Base-by-base conservation (phyloP, 64 coral and sea anemone genomes). In the Montipora cactus region DNA sequence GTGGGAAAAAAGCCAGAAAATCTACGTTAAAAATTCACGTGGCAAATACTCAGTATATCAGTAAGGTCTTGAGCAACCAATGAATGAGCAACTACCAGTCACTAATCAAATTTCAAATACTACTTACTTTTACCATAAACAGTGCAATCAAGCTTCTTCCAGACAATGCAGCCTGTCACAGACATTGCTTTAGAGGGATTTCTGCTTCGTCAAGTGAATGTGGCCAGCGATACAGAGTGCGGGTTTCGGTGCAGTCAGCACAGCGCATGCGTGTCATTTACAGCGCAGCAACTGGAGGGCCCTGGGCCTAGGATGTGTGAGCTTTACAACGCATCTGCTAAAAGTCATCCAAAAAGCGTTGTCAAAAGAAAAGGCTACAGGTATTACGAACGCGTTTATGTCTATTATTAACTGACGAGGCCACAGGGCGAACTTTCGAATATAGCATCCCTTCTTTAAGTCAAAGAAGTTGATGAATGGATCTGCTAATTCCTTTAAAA, bases 171-270 rank as follows among this genome's bases (percentile, higher is more conserved):
- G 10, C 22, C 62, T 19, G 8, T 7, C n/a, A 22, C n/a, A 72
- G 82, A 86, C 44, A 86, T 86, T 21, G 62, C 66, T 9, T 22
- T 86, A 50, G 16, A 9, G 25, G 82, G 82, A 2, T 86, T 86
- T 21, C 37, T 72, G 16, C 82, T 73, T 23, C 82, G 46, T 71
- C 44, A 23, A 50, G 47, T 44, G 49, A 86, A 49, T 3, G 82
- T 86, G 7, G 44, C 82, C 46, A 70, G 82, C 18, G 66, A 48
- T 8, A 71, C 8, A 46, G 71, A 85, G 58, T 92, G 90, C 21
- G 90, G 80, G 59, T 81, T 92, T 44, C 71, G 46, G 7, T 92
- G 90, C 75, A 49, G 82, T 25, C 90, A 76, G 6, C 21, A 58
- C 9, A 58, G 49, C 28, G 51, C 44, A 48, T 92, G 90, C 57